phyloP scores from a whole-genome alignment of 2,797 vertebrate species.

The Tokudaia tokunoshimensis region DNA sequence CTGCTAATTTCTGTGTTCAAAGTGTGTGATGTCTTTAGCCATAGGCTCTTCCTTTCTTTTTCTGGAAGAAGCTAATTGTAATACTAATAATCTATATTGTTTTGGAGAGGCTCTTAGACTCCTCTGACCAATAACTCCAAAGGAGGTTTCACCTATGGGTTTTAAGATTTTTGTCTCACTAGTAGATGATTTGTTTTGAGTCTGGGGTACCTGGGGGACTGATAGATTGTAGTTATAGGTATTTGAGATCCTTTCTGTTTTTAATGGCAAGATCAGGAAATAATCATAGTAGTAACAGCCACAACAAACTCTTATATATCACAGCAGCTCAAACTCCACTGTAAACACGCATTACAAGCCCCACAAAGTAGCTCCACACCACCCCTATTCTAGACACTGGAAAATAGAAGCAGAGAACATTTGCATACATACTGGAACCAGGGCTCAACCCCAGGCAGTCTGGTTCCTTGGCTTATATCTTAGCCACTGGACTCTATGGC shows the following conservation, averaged over 20 bases:
- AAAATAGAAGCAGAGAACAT: background rate
- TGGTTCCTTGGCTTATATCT: background rate
- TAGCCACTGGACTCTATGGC: background rate
- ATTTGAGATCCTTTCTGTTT: background rate
- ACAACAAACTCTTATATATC: background rate
- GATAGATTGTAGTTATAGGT: background rate
- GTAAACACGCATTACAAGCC: background rate
- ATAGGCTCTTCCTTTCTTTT: background rate
- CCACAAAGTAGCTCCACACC: background rate
- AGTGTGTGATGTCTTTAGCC: background rate
- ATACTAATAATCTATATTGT: background rate
- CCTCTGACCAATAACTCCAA: background rate
- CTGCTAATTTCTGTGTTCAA: background rate
- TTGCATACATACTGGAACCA: background rate
- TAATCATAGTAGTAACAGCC: background rate
- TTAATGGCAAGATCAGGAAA: background rate
- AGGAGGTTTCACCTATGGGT: background rate
- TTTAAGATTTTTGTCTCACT: constrained; percentile 31
- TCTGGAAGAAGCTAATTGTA: background rate
- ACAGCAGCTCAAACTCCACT: background rate
- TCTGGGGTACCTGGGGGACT: background rate
- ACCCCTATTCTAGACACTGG: background rate
- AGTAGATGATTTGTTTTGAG: background rate
- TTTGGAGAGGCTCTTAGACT: background rate
- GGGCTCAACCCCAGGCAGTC: background rate